These are phyloP conservation scores for Neopipo cinnamomea DNA, from an alignment of 2,113 vertebrate genomes.

Conservation along the genomic window DNA sequence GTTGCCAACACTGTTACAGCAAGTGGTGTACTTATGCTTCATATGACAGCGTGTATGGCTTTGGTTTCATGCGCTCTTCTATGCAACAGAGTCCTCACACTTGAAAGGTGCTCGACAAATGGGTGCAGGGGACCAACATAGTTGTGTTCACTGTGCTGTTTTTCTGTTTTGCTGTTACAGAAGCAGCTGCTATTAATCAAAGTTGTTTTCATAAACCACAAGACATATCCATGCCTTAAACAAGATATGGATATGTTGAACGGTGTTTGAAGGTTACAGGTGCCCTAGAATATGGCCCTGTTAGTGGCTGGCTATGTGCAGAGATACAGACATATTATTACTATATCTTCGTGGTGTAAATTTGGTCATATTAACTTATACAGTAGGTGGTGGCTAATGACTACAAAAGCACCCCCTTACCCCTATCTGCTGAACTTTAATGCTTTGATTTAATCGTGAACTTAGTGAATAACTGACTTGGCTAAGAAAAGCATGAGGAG, in stretches of 20 bases:
- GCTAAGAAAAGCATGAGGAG: neutral
- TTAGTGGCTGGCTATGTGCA: neutral
- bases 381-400: neutral
- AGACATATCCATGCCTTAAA: neutral
- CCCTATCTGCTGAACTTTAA: neutral
- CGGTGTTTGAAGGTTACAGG: fast-evolving
- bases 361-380: neutral
- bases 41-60: fast-evolving
- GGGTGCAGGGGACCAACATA: fast-evolving
- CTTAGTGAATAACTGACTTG: neutral
- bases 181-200: neutral
- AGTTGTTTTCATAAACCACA: neutral
- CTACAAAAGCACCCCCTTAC: neutral
- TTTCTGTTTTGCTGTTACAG: neutral
- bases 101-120: neutral
- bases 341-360: neutral
- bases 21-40: too few species aligned
- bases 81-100: neutral
- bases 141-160: neutral
- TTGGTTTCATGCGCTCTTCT: fast-evolving
- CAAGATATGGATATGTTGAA: fast-evolving
- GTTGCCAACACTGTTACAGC: fast-evolving
- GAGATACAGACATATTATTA: neutral
- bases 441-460: neutral
- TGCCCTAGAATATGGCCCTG: neutral